Evolutionary conservation across 2,888 invertebrate species (phyloP), one percentile per base, ranked within the genome.

Genomic region (Pandemis heparana): DNA sequence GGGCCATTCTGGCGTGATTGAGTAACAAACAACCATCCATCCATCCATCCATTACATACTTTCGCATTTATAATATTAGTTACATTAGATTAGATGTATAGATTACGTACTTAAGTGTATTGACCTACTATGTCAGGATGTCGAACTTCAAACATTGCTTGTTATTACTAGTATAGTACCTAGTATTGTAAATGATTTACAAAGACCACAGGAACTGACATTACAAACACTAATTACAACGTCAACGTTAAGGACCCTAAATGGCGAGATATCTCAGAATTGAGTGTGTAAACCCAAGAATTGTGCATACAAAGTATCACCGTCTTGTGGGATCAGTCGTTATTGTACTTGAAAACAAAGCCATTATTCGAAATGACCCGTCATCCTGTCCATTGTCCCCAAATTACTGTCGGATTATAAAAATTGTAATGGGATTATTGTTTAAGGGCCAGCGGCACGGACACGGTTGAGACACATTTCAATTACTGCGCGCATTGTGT

Each of bases 371-470:
- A 87, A 73, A 73, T 69, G 73, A 64, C 64, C 73, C 63, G 81
- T 89, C 89, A 89, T 84, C 85, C 82, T 78, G 79, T 75, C 85
- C 88, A 90, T 91, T 91, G 91, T 91, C 86, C 88, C 83, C 76
- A 81, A 84, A 87, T 86, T 85, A 84, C 81, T 77, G 78, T 75
- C 75, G 85, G 88, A 90, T 91, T 91, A 91, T 91, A 89, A 91
- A 89, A 89, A 83, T 81, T 81, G 83, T 89, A 89, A 91, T 90
- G 87, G 83, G 87, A 89, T 90, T 89, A 91, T 90, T 91, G 90
- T 91, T 87, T 83, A 81, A 83, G 82, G 83, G 80, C 81, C 83
- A 79, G 79, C 79, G 80, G 82, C 81, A 76, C 80, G 81, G 86
- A 80, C 82, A 86, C 81, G 86, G 84, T 85, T 80, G 81, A 86